Conservation (phyloP, 2,797 vertebrate species). For the Echiichthys vipera region DNA sequence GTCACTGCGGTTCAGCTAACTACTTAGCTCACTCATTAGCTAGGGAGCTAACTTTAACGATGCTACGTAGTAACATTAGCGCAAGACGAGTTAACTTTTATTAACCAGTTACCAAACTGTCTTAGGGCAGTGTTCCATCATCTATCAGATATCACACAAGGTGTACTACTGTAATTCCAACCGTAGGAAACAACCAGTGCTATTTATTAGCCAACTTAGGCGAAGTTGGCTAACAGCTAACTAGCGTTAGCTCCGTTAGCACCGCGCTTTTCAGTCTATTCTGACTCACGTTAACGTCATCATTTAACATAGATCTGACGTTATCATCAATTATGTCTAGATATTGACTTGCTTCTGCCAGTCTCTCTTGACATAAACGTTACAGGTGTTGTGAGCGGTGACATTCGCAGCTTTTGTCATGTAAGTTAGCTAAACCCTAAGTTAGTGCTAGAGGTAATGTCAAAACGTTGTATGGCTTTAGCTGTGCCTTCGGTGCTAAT, state of each 20-base stretch:
- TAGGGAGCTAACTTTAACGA: slow-evolving; percentile 26
- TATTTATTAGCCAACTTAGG: slow-evolving; percentile 42
- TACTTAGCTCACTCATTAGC: slow-evolving; percentile 54
- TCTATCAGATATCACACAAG: fast-evolving
- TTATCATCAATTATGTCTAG: neutral
- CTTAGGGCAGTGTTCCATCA: fast-evolving
- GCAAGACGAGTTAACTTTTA: neutral
- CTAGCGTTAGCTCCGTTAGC: slow-evolving; percentile 35
- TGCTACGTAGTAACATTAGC: slow-evolving; percentile 29
- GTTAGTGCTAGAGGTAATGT: neutral
- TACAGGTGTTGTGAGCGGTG: neutral
- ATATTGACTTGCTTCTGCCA: neutral
- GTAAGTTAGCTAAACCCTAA: neutral
- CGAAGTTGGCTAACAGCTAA: slow-evolving; percentile 54
- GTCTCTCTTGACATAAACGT: neutral
- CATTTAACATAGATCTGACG: neutral
- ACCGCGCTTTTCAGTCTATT: neutral
- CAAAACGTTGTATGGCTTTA: neutral
- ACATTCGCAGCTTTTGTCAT: neutral
- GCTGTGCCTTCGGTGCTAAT: neutral
- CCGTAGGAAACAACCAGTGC: neutral
- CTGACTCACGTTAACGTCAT: too few relatives aligned
- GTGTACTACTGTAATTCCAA: neutral
- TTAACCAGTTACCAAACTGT: neutral
- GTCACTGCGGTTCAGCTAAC: slow-evolving; percentile 61